Evolutionary conservation across 2,888 invertebrate species (phyloP), one percentile per base, ranked within the genome.

Genomic region (Serrognathus titanus): DNA sequence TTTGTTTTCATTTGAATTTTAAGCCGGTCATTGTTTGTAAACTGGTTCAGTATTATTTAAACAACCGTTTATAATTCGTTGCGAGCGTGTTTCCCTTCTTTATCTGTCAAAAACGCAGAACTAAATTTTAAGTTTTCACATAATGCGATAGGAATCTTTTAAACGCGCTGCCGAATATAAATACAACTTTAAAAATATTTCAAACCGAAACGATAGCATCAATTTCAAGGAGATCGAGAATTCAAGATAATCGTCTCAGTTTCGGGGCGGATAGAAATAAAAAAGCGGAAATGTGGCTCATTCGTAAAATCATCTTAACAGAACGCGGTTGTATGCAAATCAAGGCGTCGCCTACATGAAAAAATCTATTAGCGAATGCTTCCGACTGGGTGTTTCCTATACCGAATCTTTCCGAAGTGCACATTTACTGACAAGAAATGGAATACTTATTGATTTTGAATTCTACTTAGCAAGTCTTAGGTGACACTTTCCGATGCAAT

Each of bases 371-470:
- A 69, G 68, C 75, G 75, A 73, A 70, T 65, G 65, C 67, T 68
- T 67, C 73, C 75, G 74, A 74, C 63, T 60, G 66, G 63, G 66
- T 64, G 66, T 69, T 66, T 65, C 65, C 63, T 59, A 61, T 47
- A 59, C 67, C 73, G 71, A 70, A 66, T 64, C 65, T 59, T 61
- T 63, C 68, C 74, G 74, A 74, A 71, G 66, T 67, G 66, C 67
- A 70, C 69, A 71, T 71, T 70, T 69, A 69, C 70, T 69, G 70
- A 69, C 71, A 73, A 74, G 74, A 74, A 75, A 73, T 74, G 72
- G 74, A 75, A 76, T 76, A 75, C 74, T 75, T 76, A 76, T 76
- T 76, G 76, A 76, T 76, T 76, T 75, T 74, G 75, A 75, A 75
- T 75, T 75, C 75, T 75, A 75, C 74, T 75, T 75, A 75, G 73